Percentiles rank a stretch among this genome's conserved stretches.
These are phyloP conservation scores for Dendroctonus ponderosae DNA, from an alignment of 1,140 invertebrate species.

Conservation along the genomic window DNA sequence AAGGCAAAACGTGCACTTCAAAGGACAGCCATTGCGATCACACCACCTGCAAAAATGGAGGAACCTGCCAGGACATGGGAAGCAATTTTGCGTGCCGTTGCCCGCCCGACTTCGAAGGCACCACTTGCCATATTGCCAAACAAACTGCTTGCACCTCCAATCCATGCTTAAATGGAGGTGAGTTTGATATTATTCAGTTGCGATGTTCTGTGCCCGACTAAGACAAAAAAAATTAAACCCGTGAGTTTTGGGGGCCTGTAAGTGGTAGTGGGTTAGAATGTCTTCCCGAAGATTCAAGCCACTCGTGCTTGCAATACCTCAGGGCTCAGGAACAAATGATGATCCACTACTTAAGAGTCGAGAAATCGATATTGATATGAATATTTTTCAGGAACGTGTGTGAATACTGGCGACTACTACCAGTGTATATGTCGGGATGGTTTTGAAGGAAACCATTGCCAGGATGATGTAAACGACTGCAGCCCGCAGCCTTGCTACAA, in stretches of 20 bases:
- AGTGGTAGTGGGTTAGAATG: too few species aligned
- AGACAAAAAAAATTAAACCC: too few species aligned
- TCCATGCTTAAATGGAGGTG: constrained; percentile 71
- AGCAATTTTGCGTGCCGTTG: constrained; percentile 65
- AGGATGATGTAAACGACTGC: constrained; percentile 66
- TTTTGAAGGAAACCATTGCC: constrained; percentile 63
- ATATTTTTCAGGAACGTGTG: constrained; percentile 57
- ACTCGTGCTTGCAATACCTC: too few species aligned
- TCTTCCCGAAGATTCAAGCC: too few species aligned
- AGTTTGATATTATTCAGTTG: background rate
- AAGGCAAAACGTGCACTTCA: constrained; percentile 70
- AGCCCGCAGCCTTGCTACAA: constrained; percentile 68
- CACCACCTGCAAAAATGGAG: constrained; percentile 63
- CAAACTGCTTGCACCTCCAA: constrained; percentile 70
- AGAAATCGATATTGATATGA: too few species aligned
- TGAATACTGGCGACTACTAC: constrained; percentile 70
- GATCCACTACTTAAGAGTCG: too few species aligned
- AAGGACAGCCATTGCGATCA: constrained; percentile 65
- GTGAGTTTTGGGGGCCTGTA: too few species aligned
- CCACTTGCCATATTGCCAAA: constrained; percentile 67
- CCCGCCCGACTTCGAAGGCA: constrained; percentile 66
- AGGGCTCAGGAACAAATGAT: too few species aligned
- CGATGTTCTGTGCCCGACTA: too few species aligned
- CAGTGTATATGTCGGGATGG: constrained; percentile 67
- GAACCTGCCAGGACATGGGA: constrained; percentile 66